Conservation (phyloP, 2,888 invertebrate species). For the Apocheima hispidaria region DNA sequence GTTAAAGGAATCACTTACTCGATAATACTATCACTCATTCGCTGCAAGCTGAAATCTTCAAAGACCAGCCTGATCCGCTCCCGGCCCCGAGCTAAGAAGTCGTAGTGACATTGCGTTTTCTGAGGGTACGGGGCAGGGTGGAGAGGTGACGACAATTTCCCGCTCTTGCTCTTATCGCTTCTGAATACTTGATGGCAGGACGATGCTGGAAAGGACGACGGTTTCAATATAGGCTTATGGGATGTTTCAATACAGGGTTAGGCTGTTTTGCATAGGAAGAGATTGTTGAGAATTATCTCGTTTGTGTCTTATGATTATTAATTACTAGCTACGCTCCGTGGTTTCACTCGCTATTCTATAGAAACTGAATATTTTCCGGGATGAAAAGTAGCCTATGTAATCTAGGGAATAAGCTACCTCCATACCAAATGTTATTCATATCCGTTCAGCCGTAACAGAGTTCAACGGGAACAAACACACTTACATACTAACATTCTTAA, state of each 20-base stretch:
- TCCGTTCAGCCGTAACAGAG: no score
- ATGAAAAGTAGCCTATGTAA: no score
- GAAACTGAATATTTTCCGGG: no score
- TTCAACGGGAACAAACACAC: no score
- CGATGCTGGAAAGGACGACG: slow-evolving; percentile 84
- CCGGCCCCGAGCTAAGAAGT: slow-evolving; percentile 93
- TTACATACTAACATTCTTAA: no score
- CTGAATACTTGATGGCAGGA: slow-evolving; percentile 92
- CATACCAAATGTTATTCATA: no score
- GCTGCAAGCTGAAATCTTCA: slow-evolving; percentile 92
- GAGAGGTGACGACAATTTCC: slow-evolving; percentile 93
- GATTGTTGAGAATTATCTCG: slow-evolving; percentile 17
- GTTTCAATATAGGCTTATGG: slow-evolving; percentile 33
- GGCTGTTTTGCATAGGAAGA: slow-evolving; percentile 40
- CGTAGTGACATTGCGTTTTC: slow-evolving; percentile 94
- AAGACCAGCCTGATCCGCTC: slow-evolving; percentile 94
- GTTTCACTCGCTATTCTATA: no score
- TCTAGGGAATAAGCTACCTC: no score
- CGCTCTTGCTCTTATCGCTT: slow-evolving; percentile 92
- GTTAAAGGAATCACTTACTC: slow-evolving; percentile 84
- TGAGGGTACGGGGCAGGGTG: slow-evolving; percentile 93
- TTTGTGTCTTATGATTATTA: neutral
- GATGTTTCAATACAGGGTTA: slow-evolving; percentile 23
- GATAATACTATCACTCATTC: slow-evolving; percentile 86
- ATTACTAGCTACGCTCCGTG: no score